Evolutionary conservation across 2,113 vertebrate genomes (phyloP).

Genomic region (Paramisgurnus dabryanus): DNA sequence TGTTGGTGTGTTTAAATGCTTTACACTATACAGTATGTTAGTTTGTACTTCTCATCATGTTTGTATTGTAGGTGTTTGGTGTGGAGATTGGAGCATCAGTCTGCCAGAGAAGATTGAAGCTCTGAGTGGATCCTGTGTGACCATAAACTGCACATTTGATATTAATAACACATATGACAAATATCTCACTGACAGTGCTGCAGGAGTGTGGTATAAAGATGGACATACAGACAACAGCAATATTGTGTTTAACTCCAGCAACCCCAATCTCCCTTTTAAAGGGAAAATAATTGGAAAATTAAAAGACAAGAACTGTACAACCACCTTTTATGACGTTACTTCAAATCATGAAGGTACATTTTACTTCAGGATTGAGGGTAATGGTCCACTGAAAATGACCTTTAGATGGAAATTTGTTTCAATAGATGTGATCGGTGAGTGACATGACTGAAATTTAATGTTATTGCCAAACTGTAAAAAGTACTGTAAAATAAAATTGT

Average conservation of each 20-base stretch:
- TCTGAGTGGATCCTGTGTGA: background rate
- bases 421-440: conserved; percentile 42
- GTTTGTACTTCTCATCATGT: too few relatives aligned
- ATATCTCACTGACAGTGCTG: background rate
- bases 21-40: too few relatives aligned
- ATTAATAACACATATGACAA: fast-evolving
- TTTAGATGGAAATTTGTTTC: background rate
- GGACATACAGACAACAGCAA: too few relatives aligned
- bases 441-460: too few relatives aligned
- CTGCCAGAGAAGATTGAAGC: background rate
- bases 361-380: conserved; percentile 31
- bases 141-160: background rate
- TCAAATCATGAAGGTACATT: too few relatives aligned
- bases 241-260: conserved; percentile 19
- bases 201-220: background rate
- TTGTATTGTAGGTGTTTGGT: background rate
- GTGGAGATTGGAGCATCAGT: background rate
- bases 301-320: conserved; percentile 20
- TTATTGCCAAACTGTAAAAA: too few relatives aligned
- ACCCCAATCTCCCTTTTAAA: background rate
- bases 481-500: too few relatives aligned
- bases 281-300: conserved; percentile 32
- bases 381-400: background rate
- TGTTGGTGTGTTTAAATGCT: too few relatives aligned
- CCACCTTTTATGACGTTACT: conserved; percentile 29